Evolutionary conservation across 2,888 invertebrate species (phyloP).

Genomic region (Andrena hattorfiana): DNA sequence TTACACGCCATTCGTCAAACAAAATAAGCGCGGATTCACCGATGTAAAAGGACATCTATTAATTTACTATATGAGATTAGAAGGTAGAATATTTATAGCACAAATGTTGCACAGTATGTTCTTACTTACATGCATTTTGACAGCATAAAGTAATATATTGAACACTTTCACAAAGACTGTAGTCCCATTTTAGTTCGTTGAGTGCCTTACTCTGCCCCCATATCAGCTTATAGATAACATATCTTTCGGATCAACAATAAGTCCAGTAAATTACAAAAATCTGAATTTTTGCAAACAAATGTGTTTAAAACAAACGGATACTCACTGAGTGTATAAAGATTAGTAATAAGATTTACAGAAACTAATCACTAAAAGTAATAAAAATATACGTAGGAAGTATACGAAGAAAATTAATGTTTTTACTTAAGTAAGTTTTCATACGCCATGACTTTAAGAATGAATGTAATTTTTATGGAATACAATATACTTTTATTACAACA

Average conservation of each 20-base stretch:
- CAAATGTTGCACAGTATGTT: not conserved
- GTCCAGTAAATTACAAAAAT: not conserved
- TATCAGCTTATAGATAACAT: conserved; percentile 61
- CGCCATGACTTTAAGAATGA: no score
- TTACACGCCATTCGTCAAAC: conserved; percentile 86
- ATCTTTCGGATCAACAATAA: conserved; percentile 28
- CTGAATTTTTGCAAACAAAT: not conserved
- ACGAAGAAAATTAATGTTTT: no score
- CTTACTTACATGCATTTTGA: conserved; percentile 63
- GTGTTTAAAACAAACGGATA: not conserved
- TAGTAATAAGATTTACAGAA: not conserved
- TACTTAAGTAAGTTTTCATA: no score
- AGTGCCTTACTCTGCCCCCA: conserved; percentile 18
- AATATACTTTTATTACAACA: no score
- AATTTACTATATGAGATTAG: not conserved
- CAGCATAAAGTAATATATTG: not conserved
- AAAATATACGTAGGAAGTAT: no score
- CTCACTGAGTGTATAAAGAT: not conserved
- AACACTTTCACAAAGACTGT: conserved; percentile 16
- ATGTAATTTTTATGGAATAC: no score
- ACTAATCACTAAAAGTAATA: not conserved
- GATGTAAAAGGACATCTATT: conserved; percentile 86
- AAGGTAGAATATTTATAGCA: not conserved
- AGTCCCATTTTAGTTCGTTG: conserved; percentile 14
- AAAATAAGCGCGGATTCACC: conserved; percentile 85